Base-by-base conservation (phyloP, 2,888 invertebrate species). In the Pegoplata infirma region DNA sequence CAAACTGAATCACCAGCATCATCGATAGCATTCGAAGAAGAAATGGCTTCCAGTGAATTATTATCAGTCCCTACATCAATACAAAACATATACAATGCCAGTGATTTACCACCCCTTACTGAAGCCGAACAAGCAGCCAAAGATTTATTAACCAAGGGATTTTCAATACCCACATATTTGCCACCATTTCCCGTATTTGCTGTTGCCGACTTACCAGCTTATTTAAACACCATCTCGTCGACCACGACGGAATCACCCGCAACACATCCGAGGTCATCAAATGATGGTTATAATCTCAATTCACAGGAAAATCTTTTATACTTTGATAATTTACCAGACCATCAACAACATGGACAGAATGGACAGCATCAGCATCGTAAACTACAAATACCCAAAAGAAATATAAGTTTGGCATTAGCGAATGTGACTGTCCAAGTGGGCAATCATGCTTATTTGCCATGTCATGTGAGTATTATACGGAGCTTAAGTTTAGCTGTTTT, bases 391-490 rank as follows among this genome's bases (percentile, higher is more conserved):
- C 82, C 51, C 83, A 61, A 82, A 84, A 88, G 76, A 86, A 88
- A 80, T 82, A 86, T 82, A 85, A 88, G 75, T 83, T 82, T 86
- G 81, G 85, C 84, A 53, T 83, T 83, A 32, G 83, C 86, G 80
- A 97, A 97, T 91, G 94, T 97, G 90, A 97, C 96, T 81, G 95
- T 96, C 82, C 97, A 97, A 90, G 92, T 97, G 86, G 96, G 96
- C 86, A 96, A 95, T 80, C 96, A 96, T 91, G 97, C 96, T 82
- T 97, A 96, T 90, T 92, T 97, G 84, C 96, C 97, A 80, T 97
- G 97, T 92, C 95, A 94, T 92, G 94, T 93, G 85, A 91, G 91
- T 86, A 71, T 5, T n/a, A 46, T n/a, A 40, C 12, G 36, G 32
- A 32, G 8, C 44, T 23, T 59, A 44, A 28, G 23, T 23, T 46